phyloP scores from a whole-genome alignment of 64 coral and sea anemone species.

The Stichodactyla helianthus region DNA sequence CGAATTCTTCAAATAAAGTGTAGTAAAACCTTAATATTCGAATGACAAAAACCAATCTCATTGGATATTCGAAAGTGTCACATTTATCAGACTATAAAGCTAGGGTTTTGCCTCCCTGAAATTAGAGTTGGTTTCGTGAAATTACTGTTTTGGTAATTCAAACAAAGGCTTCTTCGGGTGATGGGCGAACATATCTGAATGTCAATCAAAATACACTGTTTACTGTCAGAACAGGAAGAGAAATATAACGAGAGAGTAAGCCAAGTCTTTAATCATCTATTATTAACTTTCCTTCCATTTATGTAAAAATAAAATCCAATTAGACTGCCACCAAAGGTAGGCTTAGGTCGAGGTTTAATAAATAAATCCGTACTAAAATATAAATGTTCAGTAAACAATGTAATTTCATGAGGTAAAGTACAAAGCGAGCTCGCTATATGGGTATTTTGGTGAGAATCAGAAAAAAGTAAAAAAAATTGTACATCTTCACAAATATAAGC shows the following conservation, averaged over 20 bases:
- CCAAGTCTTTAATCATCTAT: neutral
- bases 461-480: neutral
- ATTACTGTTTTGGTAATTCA: neutral
- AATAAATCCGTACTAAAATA: neutral
- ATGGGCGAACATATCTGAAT: neutral
- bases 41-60: too few relatives aligned
- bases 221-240: conserved; percentile 10
- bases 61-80: too few relatives aligned
- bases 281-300: neutral
- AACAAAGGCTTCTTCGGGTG: neutral
- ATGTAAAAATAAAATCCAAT: neutral
- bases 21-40: too few relatives aligned
- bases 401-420: neutral
- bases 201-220: neutral
- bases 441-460: neutral
- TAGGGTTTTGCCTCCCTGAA: too few relatives aligned
- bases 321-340: neutral
- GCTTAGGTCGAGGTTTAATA: neutral
- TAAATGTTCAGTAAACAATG: neutral
- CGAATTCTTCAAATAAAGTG: too few relatives aligned
- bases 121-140: neutral
- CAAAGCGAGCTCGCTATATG: neutral
- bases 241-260: neutral
- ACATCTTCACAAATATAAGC: neutral
- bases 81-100: too few relatives aligned